phyloP scores from a whole-genome alignment of 2,113 vertebrate species.

The Strix uralensis region DNA sequence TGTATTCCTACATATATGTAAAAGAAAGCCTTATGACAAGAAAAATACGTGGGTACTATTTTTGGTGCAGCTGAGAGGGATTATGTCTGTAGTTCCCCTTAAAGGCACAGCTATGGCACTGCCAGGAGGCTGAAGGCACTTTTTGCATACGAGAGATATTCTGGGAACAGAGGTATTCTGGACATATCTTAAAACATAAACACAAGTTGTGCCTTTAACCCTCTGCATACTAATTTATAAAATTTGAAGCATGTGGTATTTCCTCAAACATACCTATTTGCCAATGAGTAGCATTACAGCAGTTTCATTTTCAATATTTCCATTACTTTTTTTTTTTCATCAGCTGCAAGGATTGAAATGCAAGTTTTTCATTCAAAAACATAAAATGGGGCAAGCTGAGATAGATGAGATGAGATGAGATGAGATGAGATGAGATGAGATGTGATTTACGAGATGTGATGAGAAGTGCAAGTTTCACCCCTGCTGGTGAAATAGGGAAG shows the following conservation, averaged over 20 bases:
- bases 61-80: background rate
- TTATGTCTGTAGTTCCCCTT: background rate
- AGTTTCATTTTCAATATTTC: background rate
- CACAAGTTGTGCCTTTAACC: background rate
- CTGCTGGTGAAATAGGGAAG: no score
- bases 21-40: background rate
- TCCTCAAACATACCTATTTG: background rate
- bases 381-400: background rate
- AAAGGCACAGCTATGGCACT: background rate
- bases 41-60: background rate
- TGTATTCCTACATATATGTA: background rate
- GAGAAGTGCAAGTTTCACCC: background rate
- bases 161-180: background rate
- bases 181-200: background rate
- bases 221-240: background rate
- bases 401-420: background rate
- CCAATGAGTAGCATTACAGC: background rate
- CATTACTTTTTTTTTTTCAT: background rate
- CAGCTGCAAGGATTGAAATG: background rate
- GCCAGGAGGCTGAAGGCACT: background rate
- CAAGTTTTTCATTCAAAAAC: background rate
- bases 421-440: background rate
- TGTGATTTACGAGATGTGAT: background rate
- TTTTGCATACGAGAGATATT: background rate
- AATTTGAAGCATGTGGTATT: background rate